A percentile compares a stretch with the other conserved stretches of the same genome.
Conservation (phyloP, 2,113 vertebrate genomes). For the Polypterus senegalus region DNA sequence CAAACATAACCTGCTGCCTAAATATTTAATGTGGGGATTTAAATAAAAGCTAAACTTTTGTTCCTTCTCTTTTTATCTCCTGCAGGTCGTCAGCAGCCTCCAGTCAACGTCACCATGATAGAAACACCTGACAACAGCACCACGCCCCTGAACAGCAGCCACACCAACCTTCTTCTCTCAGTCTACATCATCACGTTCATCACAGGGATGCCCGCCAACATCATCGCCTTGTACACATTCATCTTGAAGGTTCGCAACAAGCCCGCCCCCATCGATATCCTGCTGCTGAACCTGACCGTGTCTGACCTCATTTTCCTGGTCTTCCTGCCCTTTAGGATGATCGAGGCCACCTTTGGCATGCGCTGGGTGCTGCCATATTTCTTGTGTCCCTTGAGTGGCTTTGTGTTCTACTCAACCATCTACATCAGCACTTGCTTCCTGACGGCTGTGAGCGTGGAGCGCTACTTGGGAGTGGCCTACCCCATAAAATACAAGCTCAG, state of each 20-base stretch:
- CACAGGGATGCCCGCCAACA: constrained; percentile 64
- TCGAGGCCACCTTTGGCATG: constrained; percentile 44
- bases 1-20: too few relatives aligned
- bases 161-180: constrained; percentile 40
- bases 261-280: constrained; percentile 57
- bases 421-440: constrained; percentile 76
- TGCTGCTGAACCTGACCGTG: constrained; percentile 73
- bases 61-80: too few relatives aligned
- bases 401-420: constrained; percentile 75
- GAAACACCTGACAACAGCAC: too few relatives aligned
- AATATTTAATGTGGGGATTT: too few relatives aligned
- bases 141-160: neutral
- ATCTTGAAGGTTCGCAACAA: constrained; percentile 50
- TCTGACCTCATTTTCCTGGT: constrained; percentile 71
- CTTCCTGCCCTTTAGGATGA: constrained; percentile 74
- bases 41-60: too few relatives aligned
- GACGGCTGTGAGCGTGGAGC: constrained; percentile 68
- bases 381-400: constrained; percentile 60
- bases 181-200: constrained; percentile 67
- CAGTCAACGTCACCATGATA: too few relatives aligned
- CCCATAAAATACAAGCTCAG: constrained; percentile 62
- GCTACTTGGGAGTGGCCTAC: constrained; percentile 71
- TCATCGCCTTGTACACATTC: constrained; percentile 66
- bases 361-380: constrained; percentile 45
- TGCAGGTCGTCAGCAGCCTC: too few relatives aligned